phyloP scores from a whole-genome alignment of 2,113 vertebrate genomes.

The Toxotes jaculatrix region DNA sequence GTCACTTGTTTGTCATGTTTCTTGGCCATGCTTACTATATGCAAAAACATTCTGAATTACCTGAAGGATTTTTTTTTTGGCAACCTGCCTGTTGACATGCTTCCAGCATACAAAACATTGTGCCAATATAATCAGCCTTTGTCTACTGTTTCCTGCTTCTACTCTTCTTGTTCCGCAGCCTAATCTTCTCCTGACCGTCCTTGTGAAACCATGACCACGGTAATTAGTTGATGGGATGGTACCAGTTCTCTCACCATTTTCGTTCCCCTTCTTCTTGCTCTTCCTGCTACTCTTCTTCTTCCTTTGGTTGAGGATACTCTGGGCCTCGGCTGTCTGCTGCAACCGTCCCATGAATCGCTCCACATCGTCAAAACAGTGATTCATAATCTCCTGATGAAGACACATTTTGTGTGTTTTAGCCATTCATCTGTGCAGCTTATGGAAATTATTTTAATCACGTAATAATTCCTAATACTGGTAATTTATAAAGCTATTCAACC shows the following conservation, averaged over 20 bases:
- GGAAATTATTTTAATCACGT: not conserved
- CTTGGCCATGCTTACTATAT: too few species aligned
- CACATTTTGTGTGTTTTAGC: not conserved
- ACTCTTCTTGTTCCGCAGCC: not conserved
- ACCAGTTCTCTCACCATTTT: constrained; percentile 59
- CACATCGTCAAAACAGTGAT: constrained; percentile 90
- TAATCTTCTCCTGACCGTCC: not conserved
- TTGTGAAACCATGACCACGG: not conserved
- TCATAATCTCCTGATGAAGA: constrained; percentile 85
- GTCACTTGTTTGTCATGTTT: not conserved
- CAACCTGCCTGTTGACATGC: not conserved
- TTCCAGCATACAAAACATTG: not conserved
- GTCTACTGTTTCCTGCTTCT: not conserved
- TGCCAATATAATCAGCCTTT: not conserved
- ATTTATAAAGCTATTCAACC: not conserved
- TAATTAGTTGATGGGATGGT: not conserved
- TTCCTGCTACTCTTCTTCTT: constrained; percentile 74
- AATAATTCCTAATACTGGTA: not conserved
- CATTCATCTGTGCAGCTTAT: not conserved
- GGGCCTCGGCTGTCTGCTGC: constrained; percentile 88
- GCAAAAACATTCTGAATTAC: constrained; percentile 10
- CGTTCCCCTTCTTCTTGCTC: constrained; percentile 61
- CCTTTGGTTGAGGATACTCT: constrained; percentile 84
- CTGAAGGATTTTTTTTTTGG: not conserved
- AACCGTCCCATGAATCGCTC: constrained; percentile 87